A percentile compares a stretch with the other conserved stretches of the same genome.
phyloP scores from a whole-genome alignment of 2,888 invertebrate genomes.

The Noctua janthe region DNA sequence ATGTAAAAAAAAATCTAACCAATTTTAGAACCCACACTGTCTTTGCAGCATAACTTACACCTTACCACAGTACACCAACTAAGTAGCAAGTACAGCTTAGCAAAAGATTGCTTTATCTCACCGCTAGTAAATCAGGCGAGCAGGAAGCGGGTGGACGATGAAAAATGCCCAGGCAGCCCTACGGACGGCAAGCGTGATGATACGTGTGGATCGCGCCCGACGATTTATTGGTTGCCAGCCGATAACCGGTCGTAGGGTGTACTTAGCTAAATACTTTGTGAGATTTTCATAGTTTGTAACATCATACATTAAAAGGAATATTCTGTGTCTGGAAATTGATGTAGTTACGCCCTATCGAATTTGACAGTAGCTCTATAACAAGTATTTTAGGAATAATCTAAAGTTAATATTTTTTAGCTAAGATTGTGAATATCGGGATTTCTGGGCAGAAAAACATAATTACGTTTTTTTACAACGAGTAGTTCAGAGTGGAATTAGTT shows the following conservation, averaged over 20 bases:
- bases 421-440: neutral
- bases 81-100: conserved; percentile 60
- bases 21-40: neutral
- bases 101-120: conserved; percentile 76
- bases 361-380: neutral
- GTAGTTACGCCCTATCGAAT: conserved; percentile 3
- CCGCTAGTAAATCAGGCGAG: conserved; percentile 75
- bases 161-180: conserved; percentile 76
- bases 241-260: conserved; percentile 55
- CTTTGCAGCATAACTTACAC: conserved; percentile 7
- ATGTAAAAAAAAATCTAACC: neutral
- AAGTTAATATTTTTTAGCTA: neutral
- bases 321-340: neutral
- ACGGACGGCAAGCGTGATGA: conserved; percentile 71
- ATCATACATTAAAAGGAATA: neutral
- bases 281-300: conserved; percentile 40
- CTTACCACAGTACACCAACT: conserved; percentile 32
- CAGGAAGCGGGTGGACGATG: conserved; percentile 77
- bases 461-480: neutral
- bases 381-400: neutral
- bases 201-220: conserved; percentile 68
- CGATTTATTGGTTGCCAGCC: conserved; percentile 68
- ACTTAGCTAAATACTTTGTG: conserved; percentile 62
- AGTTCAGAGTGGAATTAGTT: neutral
- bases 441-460: neutral